Base-by-base conservation (phyloP, 2,113 vertebrate species). In the Paracanthobrama guichenoti region DNA sequence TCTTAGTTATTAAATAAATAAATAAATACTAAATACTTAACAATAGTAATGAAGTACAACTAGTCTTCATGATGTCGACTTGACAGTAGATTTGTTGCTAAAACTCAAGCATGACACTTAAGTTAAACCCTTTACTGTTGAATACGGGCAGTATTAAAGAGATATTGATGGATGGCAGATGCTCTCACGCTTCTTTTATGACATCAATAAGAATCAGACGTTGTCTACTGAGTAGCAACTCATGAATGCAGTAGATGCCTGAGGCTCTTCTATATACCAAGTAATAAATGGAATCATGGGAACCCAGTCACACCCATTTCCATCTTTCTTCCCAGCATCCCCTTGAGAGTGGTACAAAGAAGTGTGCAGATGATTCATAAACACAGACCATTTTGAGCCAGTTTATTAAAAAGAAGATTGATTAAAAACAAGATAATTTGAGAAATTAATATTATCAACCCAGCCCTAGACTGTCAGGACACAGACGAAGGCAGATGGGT, bases 261-360 rank as follows among this genome's bases (percentile, higher is more conserved):
- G 62, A 67, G 79, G 79, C 79, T 67, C 62, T 67, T 50, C 44
- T 46, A 6, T 53, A 42, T 50, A 46, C 59, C 8, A 44, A 20
- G 44, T 44, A 81, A 81, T 67, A 48, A 31, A 81, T 66, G 26
- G 26, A 81, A 22, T 35, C 44, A 48, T 81, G 79, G 79, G 79
- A 81, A 64, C 44, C 24, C 79, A 50, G 79, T 67, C 79, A 81
- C 79, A 81, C 79, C 79, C 79, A 66, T 81, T 62, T 81, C 44
- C 60, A 48, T 66, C 35, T 67, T 18, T 31, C 53, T 14, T 22
- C 18, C 62, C 57, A 62, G 79, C 62, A 22, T 81, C 62, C 79
- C 39, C 55, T 46, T 53, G 79, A 67, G 62, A 81, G 14, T 31
- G 44, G 11, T 28, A 28, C 73, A 76, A 76, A 66, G 62, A 81